Base-by-base conservation (phyloP, 2,113 vertebrate species). In the Sclerurus mexicanus region DNA sequence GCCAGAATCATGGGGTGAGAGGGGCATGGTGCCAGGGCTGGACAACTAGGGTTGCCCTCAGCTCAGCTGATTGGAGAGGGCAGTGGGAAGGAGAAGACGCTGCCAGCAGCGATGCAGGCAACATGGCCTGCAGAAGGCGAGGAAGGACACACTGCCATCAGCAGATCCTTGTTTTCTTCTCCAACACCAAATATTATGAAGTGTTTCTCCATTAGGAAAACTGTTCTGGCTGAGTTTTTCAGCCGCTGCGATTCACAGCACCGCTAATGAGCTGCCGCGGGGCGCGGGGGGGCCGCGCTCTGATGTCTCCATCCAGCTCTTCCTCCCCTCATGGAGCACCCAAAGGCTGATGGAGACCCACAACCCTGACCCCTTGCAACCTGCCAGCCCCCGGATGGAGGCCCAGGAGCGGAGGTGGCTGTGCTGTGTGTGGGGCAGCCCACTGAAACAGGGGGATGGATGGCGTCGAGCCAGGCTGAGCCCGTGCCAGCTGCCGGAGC, bases 101-200 rank as follows among this genome's bases (percentile, higher is more conserved):
- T 1, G 22, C 39, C 14, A 1, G 77, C 85, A 91, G 47, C 1
- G 0, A 42, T 20, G 28, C 72, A 50, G 80, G 66, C 92, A 90
- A 69, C 58, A 13, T 3, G 77, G 77, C 77, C 82, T 12, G 85
- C 91, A 94, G 85, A 76, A 66, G 3, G 79, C 1, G n/a, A 85
- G 75, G 85, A 85, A 92, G 76, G 64, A 92, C 79, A 24, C 6
- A 15, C 80, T 76, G 68, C 89, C 90, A 75, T 75, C 93, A 80
- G 89, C 85, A 59, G 64, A 78, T 90, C 80, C 76, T 67, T 96
- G 91, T 94, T 95, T 95, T 74, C 92, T 86, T 39, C 96, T 66
- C 90, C 35, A 3, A 19, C 92, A 94, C 94, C 88, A 95, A 96
- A 96, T 93, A 95, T 96, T 95, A 55, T 95, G 95, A 97, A 94